These are phyloP conservation scores for Sylvia atricapilla DNA, from an alignment of 2,113 vertebrate genomes.

Conservation along the genomic window DNA sequence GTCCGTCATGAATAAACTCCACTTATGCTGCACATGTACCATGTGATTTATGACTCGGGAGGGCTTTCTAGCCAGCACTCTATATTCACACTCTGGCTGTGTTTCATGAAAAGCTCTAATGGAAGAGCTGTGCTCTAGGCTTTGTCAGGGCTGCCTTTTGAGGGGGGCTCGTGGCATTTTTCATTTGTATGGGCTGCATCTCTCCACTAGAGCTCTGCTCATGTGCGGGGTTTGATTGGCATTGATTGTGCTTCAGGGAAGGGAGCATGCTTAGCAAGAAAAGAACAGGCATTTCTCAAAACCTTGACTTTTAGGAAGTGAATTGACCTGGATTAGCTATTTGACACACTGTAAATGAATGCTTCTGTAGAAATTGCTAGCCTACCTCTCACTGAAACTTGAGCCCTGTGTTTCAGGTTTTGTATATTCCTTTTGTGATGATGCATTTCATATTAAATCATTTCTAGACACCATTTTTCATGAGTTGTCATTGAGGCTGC, in stretches of 20 bases:
- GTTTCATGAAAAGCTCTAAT: slow-evolving; percentile 67
- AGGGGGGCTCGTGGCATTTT: slow-evolving; percentile 25
- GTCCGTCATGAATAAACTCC: slow-evolving; percentile 62
- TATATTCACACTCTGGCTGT: slow-evolving; percentile 50
- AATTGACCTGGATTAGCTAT: slow-evolving; percentile 65
- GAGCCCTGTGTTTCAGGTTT: neutral
- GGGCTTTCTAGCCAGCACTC: slow-evolving; percentile 54
- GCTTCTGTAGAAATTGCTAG: slow-evolving; percentile 23
- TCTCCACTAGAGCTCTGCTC: slow-evolving; percentile 57
- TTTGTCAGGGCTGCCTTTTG: slow-evolving; percentile 54
- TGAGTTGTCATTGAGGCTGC: slow-evolving; percentile 12
- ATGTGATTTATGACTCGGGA: slow-evolving; percentile 60
- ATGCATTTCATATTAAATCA: slow-evolving; percentile 39
- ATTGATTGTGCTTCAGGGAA: slow-evolving; percentile 57
- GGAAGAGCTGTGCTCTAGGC: slow-evolving; percentile 42
- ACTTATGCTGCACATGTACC: slow-evolving; percentile 54
- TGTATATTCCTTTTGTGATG: slow-evolving; percentile 25
- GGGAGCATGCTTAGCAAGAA: slow-evolving; percentile 36
- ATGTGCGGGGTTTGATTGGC: slow-evolving; percentile 60
- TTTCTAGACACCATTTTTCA: slow-evolving; percentile 49
- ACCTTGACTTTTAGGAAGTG: slow-evolving; percentile 36
- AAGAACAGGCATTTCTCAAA: slow-evolving; percentile 45
- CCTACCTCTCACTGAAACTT: neutral
- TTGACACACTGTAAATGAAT: slow-evolving; percentile 48
- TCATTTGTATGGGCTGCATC: slow-evolving; percentile 65